Conservation (phyloP, 2,113 vertebrate species). For the Dasyornis broadbenti region DNA sequence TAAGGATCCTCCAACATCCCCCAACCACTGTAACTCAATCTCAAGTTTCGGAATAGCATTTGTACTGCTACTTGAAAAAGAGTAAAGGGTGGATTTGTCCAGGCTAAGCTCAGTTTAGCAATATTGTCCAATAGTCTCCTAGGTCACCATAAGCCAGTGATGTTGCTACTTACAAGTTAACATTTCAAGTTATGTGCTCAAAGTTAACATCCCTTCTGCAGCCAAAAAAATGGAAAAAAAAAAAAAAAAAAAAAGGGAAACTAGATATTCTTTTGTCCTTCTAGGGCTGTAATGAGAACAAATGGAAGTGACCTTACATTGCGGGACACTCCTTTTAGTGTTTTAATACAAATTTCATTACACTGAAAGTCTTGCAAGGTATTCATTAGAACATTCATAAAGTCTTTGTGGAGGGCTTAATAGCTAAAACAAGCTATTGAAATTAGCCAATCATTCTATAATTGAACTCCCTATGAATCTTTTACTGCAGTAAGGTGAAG, state of each 20-base stretch:
- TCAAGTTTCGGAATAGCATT: neutral
- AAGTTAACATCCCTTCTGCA: neutral
- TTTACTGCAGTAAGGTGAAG: constrained; percentile 44
- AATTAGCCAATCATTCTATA: constrained; percentile 61
- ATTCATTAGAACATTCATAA: constrained; percentile 65
- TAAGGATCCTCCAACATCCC: neutral
- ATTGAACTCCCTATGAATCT: constrained; percentile 59
- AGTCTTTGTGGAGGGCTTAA: constrained; percentile 55
- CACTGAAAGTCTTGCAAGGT: constrained; percentile 47
- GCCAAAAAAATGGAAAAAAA: neutral
- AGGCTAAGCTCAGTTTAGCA: neutral
- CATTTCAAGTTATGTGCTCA: neutral
- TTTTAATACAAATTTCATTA: constrained; percentile 73
- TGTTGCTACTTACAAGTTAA: neutral
- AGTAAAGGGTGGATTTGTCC: neutral
- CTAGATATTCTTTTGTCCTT: constrained; percentile 10
- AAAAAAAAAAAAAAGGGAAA: neutral
- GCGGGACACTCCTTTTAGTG: constrained; percentile 27
- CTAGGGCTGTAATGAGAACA: constrained; percentile 56
- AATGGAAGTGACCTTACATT: constrained; percentile 63
- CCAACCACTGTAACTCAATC: neutral
- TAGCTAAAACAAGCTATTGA: constrained; percentile 64
- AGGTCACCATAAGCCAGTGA: neutral
- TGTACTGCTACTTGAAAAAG: neutral
- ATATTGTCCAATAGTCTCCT: neutral